Percentiles rank a stretch among this genome's conserved stretches.
phyloP scores from a whole-genome alignment of 23 tunicate genomes.

The Aplidium turbinatum region DNA sequence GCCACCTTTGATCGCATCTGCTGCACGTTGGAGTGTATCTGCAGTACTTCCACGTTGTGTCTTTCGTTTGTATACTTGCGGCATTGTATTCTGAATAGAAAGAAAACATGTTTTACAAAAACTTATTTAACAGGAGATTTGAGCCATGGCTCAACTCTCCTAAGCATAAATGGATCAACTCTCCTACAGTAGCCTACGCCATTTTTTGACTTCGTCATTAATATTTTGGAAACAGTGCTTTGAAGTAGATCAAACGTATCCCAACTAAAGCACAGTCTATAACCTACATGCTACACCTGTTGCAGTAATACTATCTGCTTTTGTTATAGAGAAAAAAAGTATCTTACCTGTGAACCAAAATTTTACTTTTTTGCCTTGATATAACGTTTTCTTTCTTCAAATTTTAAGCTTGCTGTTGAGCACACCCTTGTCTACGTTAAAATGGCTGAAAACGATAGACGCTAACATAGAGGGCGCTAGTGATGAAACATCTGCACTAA shows the following conservation, averaged over 20 bases:
- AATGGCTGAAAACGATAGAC: not conserved
- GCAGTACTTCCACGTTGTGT: not conserved
- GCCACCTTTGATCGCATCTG: not conserved
- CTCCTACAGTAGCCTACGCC: not conserved
- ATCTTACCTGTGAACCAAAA: not conserved
- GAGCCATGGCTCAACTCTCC: constrained; percentile 10
- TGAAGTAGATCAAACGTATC: too few relatives aligned
- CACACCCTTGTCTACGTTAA: not conserved
- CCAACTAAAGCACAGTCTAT: not conserved
- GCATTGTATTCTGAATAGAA: constrained; percentile 2
- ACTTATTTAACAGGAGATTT: not conserved
- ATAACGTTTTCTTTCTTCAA: not conserved
- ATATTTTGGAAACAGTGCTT: too few relatives aligned
- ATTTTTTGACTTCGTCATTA: too few relatives aligned
- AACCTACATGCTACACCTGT: not conserved
- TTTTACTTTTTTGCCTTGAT: constrained; percentile 1
- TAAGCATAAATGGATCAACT: not conserved
- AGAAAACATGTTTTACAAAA: not conserved
- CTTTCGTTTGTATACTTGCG: constrained; percentile 2
- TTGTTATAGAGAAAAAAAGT: not conserved
- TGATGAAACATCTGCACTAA: not conserved
- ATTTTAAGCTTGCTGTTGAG: not conserved
- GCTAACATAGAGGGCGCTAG: constrained; percentile 17
- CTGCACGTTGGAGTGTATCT: constrained; percentile 6
- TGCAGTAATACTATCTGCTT: not conserved